phyloP scores from a whole-genome alignment of 2,888 invertebrate genomes.

The Endotricha flammealis region DNA sequence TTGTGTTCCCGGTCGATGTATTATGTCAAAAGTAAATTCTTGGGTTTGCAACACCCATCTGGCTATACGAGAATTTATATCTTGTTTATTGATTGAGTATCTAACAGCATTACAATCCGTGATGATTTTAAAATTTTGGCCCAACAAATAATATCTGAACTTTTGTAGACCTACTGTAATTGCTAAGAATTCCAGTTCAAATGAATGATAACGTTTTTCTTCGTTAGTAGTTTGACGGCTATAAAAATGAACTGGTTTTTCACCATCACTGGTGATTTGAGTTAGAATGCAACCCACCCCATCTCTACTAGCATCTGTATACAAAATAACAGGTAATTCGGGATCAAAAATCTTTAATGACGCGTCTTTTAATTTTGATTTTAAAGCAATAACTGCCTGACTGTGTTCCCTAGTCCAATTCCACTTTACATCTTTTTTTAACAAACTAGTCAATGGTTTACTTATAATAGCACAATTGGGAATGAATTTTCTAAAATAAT shows the following conservation, averaged over 20 bases:
- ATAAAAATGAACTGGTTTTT: slow-evolving; percentile 15
- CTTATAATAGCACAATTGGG: slow-evolving; percentile 23
- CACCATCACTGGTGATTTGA: slow-evolving; percentile 12
- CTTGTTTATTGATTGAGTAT: slow-evolving; percentile 25
- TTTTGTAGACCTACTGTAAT: slow-evolving; percentile 11
- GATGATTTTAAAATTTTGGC: slow-evolving; percentile 16
- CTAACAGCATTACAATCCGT: slow-evolving; percentile 31
- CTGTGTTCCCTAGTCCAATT: slow-evolving; percentile 26
- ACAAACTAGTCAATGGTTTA: slow-evolving; percentile 22
- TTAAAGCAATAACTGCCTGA: background rate
- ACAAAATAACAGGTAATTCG: slow-evolving; percentile 1
- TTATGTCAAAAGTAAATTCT: slow-evolving; percentile 27
- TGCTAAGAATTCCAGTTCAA: slow-evolving; percentile 16
- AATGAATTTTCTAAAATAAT: slow-evolving; percentile 22
- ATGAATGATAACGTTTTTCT: slow-evolving; percentile 17
- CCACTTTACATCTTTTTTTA: slow-evolving; percentile 21
- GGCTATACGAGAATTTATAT: slow-evolving; percentile 29
- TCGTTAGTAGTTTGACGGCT: slow-evolving; percentile 21
- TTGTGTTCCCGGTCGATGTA: slow-evolving; percentile 26
- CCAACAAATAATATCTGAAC: slow-evolving; percentile 25
- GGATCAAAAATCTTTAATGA: slow-evolving; percentile 13
- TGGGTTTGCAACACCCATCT: slow-evolving; percentile 32
- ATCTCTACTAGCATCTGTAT: slow-evolving; percentile 17
- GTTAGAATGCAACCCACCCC: slow-evolving; percentile 14
- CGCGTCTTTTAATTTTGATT: background rate